Evolutionary conservation across 2,888 invertebrate species (phyloP), one percentile per base, ranked within the genome.

Genomic region (Candidula unifasciata): DNA sequence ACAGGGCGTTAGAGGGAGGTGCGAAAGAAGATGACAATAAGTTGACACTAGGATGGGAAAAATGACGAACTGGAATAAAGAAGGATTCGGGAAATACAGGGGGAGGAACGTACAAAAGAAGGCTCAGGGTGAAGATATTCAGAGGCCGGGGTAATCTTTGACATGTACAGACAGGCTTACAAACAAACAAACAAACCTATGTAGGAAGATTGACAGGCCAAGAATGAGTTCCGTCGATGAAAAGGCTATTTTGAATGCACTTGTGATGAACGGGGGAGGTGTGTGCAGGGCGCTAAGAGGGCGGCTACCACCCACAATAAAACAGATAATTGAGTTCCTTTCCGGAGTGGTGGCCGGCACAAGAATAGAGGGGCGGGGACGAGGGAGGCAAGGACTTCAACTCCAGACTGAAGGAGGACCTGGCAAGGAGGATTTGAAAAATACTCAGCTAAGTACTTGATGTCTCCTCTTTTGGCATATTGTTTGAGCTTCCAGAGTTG

Each of bases 371-470:
- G 35, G 77, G 33, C 60, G 33, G 60, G 64, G 33, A 37, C 13
- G 35, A 60, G 35, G 35, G 24, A 35, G 35, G 68, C 21, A n/a
- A 54, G 33, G 37, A 73, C 73, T 52, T 18, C 57, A 24, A n/a
- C 64, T 64, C 27, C 77, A 78, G 57, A 35, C 64, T 78, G 30
- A 78, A 60, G 35, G 77, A 78, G n/a, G 77, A 78, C 35, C 33
- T 37, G 77, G 24, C 60, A 37, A 78, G 77, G n/a, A 30, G 57
- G 33, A n/a, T 74, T 78, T n/a, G 66, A 79, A 66, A 79, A 79
- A 64, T 79, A 79, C 79, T 79, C 27, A 52, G 66, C 18, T 66
- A n/a, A 2, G 66, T 16, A 64, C 79, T 79, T 64, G 44, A 79
- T 44, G 68, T 79, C 79, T 64, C 21, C 79, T 52, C 37, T 68